A percentile compares a stretch with the other conserved stretches of the same genome.
These are phyloP conservation scores for Haplochromis vanheusdeni DNA, from an alignment of 2,113 vertebrate genomes.

Conservation along the genomic window DNA sequence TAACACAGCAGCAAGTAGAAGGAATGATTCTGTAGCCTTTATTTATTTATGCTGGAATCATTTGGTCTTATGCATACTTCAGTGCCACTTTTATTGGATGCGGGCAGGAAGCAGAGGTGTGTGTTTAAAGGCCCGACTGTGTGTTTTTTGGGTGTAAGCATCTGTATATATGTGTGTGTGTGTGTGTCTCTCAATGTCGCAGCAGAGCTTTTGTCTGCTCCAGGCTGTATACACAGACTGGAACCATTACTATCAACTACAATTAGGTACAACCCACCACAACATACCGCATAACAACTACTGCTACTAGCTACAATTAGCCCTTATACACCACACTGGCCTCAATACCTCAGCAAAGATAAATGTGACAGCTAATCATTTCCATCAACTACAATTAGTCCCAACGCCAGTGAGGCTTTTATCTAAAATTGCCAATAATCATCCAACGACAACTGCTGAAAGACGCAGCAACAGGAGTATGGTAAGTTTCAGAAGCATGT, in stretches of 20 bases:
- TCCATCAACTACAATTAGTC: conserved; percentile 57
- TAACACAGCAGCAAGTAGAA: neutral
- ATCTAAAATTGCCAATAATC: conserved; percentile 47
- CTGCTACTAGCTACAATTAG: conserved; percentile 67
- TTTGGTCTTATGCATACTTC: neutral
- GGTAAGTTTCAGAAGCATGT: neutral
- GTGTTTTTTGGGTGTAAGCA: neutral
- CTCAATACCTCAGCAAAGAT: conserved; percentile 36
- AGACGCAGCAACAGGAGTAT: neutral
- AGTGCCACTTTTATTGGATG: neutral
- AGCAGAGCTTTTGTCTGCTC: conserved; percentile 36
- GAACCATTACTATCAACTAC: conserved; percentile 70
- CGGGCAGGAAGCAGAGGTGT: neutral
- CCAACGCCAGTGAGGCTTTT: conserved; percentile 22
- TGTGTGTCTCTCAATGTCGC: neutral
- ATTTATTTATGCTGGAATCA: neutral
- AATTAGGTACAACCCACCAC: conserved; percentile 63
- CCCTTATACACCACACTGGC: conserved; percentile 39
- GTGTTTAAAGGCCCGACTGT: neutral
- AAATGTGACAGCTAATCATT: conserved; percentile 54
- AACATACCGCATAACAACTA: conserved; percentile 63
- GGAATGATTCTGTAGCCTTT: neutral
- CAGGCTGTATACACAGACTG: conserved; percentile 66
- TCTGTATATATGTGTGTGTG: neutral
- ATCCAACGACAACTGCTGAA: conserved; percentile 1